Evolutionary conservation across 2,888 invertebrate genomes (phyloP), one percentile per base, ranked within the genome.

Genomic region (Platycheirus rosarum): DNA sequence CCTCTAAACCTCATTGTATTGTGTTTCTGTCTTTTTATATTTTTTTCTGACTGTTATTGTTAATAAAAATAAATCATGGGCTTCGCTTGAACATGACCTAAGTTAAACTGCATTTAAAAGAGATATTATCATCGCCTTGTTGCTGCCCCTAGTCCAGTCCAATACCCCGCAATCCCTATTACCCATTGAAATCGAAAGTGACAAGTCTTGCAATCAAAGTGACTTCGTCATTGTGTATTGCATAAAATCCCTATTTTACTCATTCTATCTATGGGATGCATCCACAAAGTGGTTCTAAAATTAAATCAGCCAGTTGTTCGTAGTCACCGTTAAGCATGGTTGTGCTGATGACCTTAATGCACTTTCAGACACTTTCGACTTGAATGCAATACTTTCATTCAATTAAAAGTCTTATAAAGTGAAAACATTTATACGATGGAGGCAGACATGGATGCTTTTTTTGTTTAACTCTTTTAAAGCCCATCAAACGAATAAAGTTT

Each of bases 81-180:
- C 48, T 60, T 70, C 13, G 35, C 60, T 70, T 70, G 70, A 70
- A 70, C 70, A 62, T 70, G 70, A 70, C 60, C 70, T 70, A 60
- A 70, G 49, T 70, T 60, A 70, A 70, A 70, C 49, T 20, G 49
- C 16, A 55, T 42, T 40, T 49, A 70, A 40, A n/a, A n/a, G 29
- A 18, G 16, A 44, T 69, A 42, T 44, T 35, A 20, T 37, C n/a
- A 40, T 57, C 40, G 8, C n/a, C 49, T 42, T 57, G 26, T 63
- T 46, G 3, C 44, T 46, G 1, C 46, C 6, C 6, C 2, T 26
- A 26, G 20, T 53, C 18, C 16, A 18, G 18, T 20, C 4, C 11
- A 4, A n/a, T n/a, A n/a, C n/a, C n/a, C n/a, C n/a, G n/a, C n/a
- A n/a, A n/a, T n/a, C n/a, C n/a, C n/a, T n/a, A n/a, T n/a, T n/a